These are phyloP conservation scores for Odontothrips loti DNA, from an alignment of 2,888 invertebrate species.

Conservation along the genomic window DNA sequence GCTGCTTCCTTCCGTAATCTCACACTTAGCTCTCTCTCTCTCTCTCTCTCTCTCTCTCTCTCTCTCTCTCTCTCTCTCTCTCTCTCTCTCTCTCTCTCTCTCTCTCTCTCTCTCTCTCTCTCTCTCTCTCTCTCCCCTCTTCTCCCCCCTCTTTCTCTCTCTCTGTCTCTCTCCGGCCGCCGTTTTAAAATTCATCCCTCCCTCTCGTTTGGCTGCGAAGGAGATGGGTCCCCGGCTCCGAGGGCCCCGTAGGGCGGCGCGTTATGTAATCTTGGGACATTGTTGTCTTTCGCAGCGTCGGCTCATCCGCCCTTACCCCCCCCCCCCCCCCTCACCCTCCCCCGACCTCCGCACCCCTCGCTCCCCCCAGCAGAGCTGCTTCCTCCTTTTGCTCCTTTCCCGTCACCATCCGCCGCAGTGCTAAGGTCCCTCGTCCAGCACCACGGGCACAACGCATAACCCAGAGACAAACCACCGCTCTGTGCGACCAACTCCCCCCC, in stretches of 20 bases:
- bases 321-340: background rate
- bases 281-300: constrained; percentile 9
- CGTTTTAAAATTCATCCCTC: constrained; percentile 1
- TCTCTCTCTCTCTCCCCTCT: background rate
- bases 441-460: background rate
- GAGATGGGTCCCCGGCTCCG: background rate
- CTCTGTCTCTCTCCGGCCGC: background rate
- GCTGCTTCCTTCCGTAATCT: too few species aligned
- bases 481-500: background rate
- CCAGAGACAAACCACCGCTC: background rate
- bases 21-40: too few species aligned
- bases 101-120: background rate
- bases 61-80: background rate
- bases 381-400: background rate
- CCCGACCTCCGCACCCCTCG: background rate
- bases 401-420: background rate
- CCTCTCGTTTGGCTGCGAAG: background rate
- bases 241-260: background rate
- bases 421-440: too few species aligned
- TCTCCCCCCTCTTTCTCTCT: background rate
- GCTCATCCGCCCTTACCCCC: background rate
- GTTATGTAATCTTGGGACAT: constrained; percentile 10
- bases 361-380: background rate
- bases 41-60: background rate
- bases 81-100: background rate